Conservation (phyloP, 1,140 invertebrate species). For the Phenacoccus solenopsis region DNA sequence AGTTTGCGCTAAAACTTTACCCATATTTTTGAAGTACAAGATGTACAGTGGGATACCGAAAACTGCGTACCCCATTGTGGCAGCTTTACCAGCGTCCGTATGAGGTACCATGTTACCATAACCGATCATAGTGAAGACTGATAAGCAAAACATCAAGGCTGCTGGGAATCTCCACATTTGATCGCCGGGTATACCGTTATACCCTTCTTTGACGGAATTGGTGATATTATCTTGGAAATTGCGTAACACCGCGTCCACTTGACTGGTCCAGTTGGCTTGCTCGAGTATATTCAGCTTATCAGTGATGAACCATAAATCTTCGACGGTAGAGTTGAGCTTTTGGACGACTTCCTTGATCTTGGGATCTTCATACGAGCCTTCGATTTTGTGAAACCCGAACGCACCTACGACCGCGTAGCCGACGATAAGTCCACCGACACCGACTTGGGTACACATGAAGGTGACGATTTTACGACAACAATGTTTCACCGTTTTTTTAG, state of each 20-base stretch:
- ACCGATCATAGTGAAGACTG: conserved; percentile 84
- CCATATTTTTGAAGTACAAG: conserved; percentile 80
- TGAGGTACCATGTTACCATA: conserved; percentile 89
- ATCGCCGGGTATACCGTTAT: conserved; percentile 48
- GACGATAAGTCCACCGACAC: conserved; percentile 85
- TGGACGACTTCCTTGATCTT: conserved; percentile 31
- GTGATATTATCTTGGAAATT: conserved; percentile 60
- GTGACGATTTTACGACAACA: conserved; percentile 72
- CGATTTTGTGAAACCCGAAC: conserved; percentile 77
- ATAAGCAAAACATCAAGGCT: conserved; percentile 73
- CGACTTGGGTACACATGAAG: conserved; percentile 88
- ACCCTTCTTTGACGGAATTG: conserved; percentile 54
- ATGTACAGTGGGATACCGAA: conserved; percentile 89
- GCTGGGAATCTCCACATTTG: conserved; percentile 74
- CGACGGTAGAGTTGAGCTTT: conserved; percentile 33
- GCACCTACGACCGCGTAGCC: conserved; percentile 91
- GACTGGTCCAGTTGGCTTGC: conserved; percentile 50
- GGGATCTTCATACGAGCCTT: conserved; percentile 50
- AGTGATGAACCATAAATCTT: conserved; percentile 53
- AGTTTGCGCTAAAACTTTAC: conserved; percentile 60
- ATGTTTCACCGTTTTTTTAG: conserved; percentile 58
- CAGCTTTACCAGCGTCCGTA: conserved; percentile 78
- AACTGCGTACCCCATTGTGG: conserved; percentile 86
- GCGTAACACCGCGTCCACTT: conserved; percentile 50
- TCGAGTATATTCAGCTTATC: conserved; percentile 61